A percentile compares a stretch with the other conserved stretches of the same genome.
These are phyloP conservation scores for Cebus imitator DNA, from an alignment of 2,113 vertebrate genomes.

Conservation along the genomic window DNA sequence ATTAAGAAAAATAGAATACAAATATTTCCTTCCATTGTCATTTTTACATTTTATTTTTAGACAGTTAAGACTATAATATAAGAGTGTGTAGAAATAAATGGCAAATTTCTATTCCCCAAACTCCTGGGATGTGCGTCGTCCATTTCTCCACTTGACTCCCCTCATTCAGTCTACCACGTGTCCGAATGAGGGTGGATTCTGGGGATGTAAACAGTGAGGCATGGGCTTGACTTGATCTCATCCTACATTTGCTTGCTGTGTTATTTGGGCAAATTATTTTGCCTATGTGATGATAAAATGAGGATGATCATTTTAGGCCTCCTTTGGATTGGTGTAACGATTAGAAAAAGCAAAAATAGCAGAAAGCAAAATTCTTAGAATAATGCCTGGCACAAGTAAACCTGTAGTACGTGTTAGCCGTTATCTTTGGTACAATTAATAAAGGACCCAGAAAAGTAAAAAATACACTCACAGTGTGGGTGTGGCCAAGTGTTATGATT, in stretches of 20 bases:
- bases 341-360: not conserved
- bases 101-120: too few species aligned
- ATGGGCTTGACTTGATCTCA: rapidly evolving
- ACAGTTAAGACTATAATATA: not conserved
- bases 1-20: not conserved
- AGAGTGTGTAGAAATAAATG: not conserved
- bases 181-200: not conserved
- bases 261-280: not conserved
- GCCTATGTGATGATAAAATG: too few species aligned
- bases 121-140: rapidly evolving
- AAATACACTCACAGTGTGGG: not conserved
- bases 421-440: not conserved
- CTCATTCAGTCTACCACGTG: rapidly evolving
- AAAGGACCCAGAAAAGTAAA: not conserved
- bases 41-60: not conserved
- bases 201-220: not conserved
- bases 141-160: too few species aligned
- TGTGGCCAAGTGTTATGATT: too few species aligned
- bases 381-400: not conserved
- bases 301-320: not conserved
- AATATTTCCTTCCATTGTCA: not conserved
- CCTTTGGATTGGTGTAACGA: not conserved
- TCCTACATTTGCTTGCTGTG: not conserved
- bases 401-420: not conserved
- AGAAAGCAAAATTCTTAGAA: not conserved